These are phyloP conservation scores for Falco concolor DNA, from an alignment of 2,797 vertebrate species.

Conservation along the genomic window DNA sequence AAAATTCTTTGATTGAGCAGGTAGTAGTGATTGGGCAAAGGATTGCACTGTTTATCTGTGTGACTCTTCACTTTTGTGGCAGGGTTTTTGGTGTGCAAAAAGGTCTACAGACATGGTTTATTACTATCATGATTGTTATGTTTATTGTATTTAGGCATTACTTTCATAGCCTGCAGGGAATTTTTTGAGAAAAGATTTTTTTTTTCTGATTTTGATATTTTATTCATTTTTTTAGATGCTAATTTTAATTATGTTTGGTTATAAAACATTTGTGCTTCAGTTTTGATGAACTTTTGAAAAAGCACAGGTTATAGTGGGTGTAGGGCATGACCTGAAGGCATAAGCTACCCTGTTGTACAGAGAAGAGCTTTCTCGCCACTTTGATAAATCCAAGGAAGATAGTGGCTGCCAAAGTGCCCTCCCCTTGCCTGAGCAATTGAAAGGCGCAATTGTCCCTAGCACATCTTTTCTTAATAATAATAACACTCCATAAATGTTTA, in stretches of 20 bases:
- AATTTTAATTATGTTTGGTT: not conserved
- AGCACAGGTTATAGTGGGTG: not conserved
- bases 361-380: not conserved
- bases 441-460: not conserved
- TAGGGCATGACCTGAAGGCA: not conserved
- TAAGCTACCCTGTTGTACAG: not conserved
- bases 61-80: not conserved
- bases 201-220: not conserved
- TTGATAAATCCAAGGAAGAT: not conserved
- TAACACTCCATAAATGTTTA: conserved; percentile 10
- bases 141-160: not conserved
- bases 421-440: not conserved
- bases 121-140: not conserved
- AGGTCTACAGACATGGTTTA: not conserved
- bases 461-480: not conserved
- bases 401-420: not conserved
- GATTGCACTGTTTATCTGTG: not conserved
- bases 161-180: not conserved
- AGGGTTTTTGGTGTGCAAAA: not conserved
- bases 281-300: not conserved
- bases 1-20: not conserved
- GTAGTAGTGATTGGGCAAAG: not conserved
- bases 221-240: not conserved
- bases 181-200: not conserved
- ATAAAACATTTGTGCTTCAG: not conserved